Evolutionary conservation across 2,888 invertebrate species (phyloP).

Genomic region (Muscina levida): DNA sequence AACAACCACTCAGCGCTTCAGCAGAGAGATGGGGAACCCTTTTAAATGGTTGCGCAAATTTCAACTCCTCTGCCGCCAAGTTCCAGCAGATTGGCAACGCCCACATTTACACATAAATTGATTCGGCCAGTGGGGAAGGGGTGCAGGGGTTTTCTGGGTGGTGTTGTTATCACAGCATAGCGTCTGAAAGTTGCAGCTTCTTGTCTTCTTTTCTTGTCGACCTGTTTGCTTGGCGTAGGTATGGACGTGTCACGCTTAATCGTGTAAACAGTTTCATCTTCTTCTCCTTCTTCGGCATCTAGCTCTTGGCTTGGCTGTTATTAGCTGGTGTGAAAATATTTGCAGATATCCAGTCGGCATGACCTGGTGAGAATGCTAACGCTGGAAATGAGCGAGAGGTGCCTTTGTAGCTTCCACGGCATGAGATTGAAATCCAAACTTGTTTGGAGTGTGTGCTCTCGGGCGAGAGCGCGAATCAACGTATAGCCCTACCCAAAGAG

Average conservation of each 20-base stretch:
- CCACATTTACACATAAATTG: conserved; percentile 63
- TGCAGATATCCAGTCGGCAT: conserved; percentile 42
- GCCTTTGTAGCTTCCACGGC: neutral
- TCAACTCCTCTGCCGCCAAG: conserved; percentile 22
- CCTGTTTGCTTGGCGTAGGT: neutral
- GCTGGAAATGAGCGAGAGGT: neutral
- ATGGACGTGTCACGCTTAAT: neutral
- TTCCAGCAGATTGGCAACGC: conserved; percentile 58
- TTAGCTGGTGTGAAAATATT: conserved; percentile 64
- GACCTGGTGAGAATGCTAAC: neutral
- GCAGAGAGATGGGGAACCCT: conserved; percentile 50
- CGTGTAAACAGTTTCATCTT: neutral
- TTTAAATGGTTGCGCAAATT: conserved; percentile 62
- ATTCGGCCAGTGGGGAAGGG: neutral
- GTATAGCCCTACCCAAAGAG: neutral
- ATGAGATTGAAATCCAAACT: conserved; percentile 4
- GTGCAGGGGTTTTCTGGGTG: too few relatives aligned
- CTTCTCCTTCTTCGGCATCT: conserved; percentile 13
- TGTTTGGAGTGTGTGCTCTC: neutral
- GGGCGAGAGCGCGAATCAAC: neutral
- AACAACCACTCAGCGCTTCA: neutral
- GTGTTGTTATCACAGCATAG: neutral
- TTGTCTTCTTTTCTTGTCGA: conserved; percentile 16
- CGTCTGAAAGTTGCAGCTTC: conserved; percentile 48
- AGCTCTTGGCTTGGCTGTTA: conserved; percentile 35